These are phyloP conservation scores for Lasioglossum malachurum DNA, from an alignment of 2,888 invertebrate genomes.

Conservation along the genomic window DNA sequence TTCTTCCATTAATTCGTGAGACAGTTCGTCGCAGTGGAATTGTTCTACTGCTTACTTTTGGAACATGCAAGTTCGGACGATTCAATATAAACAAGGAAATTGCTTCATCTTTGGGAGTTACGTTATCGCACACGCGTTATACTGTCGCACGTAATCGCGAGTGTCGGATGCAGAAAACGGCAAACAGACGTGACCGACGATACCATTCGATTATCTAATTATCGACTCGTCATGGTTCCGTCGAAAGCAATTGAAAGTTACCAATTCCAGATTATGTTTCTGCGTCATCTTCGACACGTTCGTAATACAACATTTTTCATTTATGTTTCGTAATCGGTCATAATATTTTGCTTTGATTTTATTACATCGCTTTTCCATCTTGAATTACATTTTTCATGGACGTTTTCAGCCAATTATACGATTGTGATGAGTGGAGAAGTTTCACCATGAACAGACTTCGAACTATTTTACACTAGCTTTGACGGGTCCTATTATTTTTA, in stretches of 20 bases:
- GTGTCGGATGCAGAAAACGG: slow-evolving; percentile 19
- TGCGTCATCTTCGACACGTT: slow-evolving; percentile 9
- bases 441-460: no score
- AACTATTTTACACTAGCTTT: no score
- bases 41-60: not conserved
- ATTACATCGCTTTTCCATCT: not conserved
- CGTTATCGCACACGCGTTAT: slow-evolving; percentile 34
- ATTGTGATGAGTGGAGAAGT: no score
- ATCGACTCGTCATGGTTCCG: slow-evolving; percentile 29
- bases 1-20: not conserved
- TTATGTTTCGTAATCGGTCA: not conserved
- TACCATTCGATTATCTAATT: slow-evolving; percentile 10
- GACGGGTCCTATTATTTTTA: no score
- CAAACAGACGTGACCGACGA: not conserved
- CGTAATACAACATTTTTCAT: not conserved
- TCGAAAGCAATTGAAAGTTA: slow-evolving; percentile 14
- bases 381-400: no score
- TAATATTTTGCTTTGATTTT: not conserved
- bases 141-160: slow-evolving; percentile 8
- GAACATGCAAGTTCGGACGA: not conserved
- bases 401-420: no score
- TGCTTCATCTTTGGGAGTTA: not conserved
- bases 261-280: slow-evolving; percentile 4
- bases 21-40: not conserved
- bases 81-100: slow-evolving; percentile 5